Evolutionary conservation across 2,113 vertebrate species (phyloP).

Genomic region (Microtus pennsylvanicus): DNA sequence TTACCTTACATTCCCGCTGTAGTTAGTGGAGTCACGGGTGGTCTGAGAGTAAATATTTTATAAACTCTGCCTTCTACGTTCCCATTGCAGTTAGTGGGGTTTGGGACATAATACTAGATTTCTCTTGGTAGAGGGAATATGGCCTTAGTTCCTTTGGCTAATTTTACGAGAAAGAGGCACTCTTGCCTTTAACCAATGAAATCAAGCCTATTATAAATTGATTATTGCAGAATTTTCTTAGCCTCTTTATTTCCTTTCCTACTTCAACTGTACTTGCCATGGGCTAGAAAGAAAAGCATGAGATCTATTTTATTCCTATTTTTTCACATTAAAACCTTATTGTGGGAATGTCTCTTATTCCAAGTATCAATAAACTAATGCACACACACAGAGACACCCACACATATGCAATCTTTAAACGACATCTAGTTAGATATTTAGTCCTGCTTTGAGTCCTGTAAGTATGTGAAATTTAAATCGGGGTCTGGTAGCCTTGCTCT

Average conservation of each 20-base stretch:
- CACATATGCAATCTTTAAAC: not conserved
- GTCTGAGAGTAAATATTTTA: not conserved
- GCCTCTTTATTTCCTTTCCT: not conserved
- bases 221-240: not conserved
- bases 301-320: conserved; percentile 13
- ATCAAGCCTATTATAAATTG: not conserved
- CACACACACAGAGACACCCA: not conserved
- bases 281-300: not conserved
- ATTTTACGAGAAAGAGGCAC: not conserved
- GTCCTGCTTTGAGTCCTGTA: conserved; percentile 2
- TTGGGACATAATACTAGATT: conserved; percentile 10
- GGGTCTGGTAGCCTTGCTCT: not conserved
- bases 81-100: not conserved
- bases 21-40: not conserved
- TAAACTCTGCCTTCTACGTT: not conserved
- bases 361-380: not conserved
- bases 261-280: not conserved
- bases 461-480: not conserved
- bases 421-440: not conserved
- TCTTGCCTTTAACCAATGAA: not conserved
- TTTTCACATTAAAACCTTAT: conserved; percentile 22
- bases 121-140: not conserved
- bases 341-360: not conserved
- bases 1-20: not conserved
- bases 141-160: not conserved